A percentile compares a stretch with the other conserved stretches of the same genome.
Evolutionary conservation across 2,113 vertebrate genomes (phyloP).

Genomic region (Corydoras sp.): DNA sequence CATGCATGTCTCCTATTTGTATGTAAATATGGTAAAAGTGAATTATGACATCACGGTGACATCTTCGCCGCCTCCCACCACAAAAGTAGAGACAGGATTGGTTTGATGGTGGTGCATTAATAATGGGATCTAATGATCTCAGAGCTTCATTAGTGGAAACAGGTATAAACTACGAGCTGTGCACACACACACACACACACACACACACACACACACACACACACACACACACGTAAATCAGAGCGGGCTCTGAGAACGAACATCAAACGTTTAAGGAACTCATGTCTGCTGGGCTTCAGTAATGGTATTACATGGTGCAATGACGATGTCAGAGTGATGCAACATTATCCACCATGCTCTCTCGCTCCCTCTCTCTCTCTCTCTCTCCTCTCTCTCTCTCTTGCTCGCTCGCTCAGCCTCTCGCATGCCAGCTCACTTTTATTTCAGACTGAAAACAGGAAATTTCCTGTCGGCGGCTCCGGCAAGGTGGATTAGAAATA

Average conservation of each 20-base stretch:
- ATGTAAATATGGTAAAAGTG: no score
- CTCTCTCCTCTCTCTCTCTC: not conserved
- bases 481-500: not conserved
- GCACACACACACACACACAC: not conserved
- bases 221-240: not conserved
- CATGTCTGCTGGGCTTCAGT: conserved; percentile 14
- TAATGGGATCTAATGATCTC: no score
- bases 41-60: no score
- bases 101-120: no score
- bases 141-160: not conserved
- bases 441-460: not conserved
- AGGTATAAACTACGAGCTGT: not conserved
- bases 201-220: conserved; percentile 15
- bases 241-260: not conserved
- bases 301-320: conserved; percentile 19
- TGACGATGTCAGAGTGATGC: conserved; percentile 24
- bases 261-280: conserved; percentile 20
- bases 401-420: not conserved
- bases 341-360: conserved; percentile 10
- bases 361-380: not conserved
- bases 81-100: no score
- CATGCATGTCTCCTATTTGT: no score
- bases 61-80: no score
- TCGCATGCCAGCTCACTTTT: conserved; percentile 7
- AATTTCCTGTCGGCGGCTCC: not conserved